phyloP scores from a whole-genome alignment of 2,888 invertebrate species.

The Melanophora roralis region DNA sequence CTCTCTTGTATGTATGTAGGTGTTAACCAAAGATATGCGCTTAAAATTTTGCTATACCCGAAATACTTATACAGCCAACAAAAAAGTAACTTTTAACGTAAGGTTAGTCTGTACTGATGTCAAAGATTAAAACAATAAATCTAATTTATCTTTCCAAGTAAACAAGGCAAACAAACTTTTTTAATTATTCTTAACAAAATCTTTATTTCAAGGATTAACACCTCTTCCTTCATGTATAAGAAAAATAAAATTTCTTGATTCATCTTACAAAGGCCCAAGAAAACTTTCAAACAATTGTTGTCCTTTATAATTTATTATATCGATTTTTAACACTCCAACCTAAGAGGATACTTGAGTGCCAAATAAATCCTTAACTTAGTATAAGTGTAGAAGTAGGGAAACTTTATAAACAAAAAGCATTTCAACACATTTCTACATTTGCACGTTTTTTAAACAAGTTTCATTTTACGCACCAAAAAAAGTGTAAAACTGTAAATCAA shows the following conservation, averaged over 20 bases:
- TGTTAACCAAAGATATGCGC: too few relatives aligned
- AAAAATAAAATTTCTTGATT: slow-evolving; percentile 1
- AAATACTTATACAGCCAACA: too few relatives aligned
- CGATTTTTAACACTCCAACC: slow-evolving; percentile 11
- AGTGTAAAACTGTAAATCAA: not conserved
- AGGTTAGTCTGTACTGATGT: too few relatives aligned
- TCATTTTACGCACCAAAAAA: not conserved
- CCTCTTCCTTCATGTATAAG: not conserved
- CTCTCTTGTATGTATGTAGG: too few relatives aligned
- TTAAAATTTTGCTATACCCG: too few relatives aligned
- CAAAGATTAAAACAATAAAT: not conserved
- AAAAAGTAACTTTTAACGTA: too few relatives aligned
- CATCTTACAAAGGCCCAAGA: not conserved
- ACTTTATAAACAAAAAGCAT: not conserved
- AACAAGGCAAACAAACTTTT: not conserved
- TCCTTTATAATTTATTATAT: slow-evolving; percentile 17
- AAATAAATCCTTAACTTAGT: not conserved
- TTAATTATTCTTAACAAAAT: not conserved
- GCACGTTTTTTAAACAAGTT: slow-evolving; percentile 30
- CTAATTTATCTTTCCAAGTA: not conserved
- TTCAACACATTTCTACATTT: slow-evolving; percentile 41
- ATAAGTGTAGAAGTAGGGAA: not conserved
- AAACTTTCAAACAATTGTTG: slow-evolving; percentile 22
- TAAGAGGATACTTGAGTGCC: too few relatives aligned
- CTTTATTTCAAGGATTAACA: not conserved